Base-by-base conservation (phyloP, 2,888 invertebrate genomes). In the Halocaridina rubra region DNA sequence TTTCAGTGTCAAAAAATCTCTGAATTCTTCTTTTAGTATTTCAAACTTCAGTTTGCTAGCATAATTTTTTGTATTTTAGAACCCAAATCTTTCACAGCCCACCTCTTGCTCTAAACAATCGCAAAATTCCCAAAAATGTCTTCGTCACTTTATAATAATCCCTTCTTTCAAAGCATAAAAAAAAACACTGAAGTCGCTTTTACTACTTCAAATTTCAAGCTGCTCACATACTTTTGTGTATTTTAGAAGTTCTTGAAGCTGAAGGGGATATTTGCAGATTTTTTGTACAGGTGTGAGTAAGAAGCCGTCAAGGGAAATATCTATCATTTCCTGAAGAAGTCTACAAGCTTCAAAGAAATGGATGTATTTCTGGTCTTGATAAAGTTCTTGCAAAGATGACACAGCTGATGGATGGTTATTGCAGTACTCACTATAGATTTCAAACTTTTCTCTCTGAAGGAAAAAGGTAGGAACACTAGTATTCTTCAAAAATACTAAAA, bases 231-330 rank as follows among this genome's bases (percentile, higher is more conserved):
- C 90, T 90, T 93, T 93, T 2, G 95, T 95, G 90, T 95, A 94
- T 90, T 96, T 96, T 76, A 96, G 93, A 85, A 97, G 92, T 91
- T 97, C 96, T 30, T 94, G 94, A 89, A 97, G 92, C 90, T 96
- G 96, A 76, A 97, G 92, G 13, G 96, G 96, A 91, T 97, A 97
- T 90, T 96, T 96, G 91, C 96, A 97, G 89, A 97, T 96, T 91
- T 96, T 94, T 91, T 97, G 96, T 80, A 97, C 95, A 0, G 96
- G 96, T 13, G 96, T 95, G 75, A 97, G 91, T 72, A 97, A 92
- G 91, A 96, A 96, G 33, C 96, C 96, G 89, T 96, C 96, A 67
- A 97, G 92, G 13, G 96, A 95, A 64, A 97, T 94, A 90, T 96
- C 95, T 79, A 96, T 95, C 90, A 97, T 93, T 88, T 95, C 94